These are phyloP conservation scores for Aptenodytes forsteri DNA, from an alignment of 2,113 vertebrate genomes.

Conservation along the genomic window DNA sequence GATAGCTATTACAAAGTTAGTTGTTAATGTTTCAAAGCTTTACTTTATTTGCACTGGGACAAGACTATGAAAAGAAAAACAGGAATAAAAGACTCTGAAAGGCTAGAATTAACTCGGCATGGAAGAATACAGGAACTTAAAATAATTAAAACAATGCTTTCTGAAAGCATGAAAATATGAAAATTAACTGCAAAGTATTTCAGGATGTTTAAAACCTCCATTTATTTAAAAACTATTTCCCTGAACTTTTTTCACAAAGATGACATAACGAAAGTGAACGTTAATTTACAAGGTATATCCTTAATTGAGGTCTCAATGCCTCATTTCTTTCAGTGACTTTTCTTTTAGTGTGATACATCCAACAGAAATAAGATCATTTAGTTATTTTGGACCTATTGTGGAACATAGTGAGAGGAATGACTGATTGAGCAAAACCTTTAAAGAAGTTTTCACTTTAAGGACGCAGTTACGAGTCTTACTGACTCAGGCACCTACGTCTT, in stretches of 20 bases:
- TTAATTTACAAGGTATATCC: background rate
- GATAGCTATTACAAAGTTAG: background rate
- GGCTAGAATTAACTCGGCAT: background rate
- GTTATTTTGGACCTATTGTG: fast-evolving
- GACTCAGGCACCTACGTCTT: no score
- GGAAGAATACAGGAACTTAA: background rate
- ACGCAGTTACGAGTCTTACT: background rate
- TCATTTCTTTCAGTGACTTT: background rate
- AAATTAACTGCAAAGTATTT: background rate
- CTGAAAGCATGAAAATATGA: background rate
- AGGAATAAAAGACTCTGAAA: background rate
- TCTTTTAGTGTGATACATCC: background rate
- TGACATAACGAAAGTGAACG: background rate
- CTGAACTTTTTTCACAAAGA: background rate
- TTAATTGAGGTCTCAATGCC: background rate
- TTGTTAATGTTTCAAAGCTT: background rate
- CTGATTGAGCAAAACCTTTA: background rate
- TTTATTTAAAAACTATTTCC: background rate
- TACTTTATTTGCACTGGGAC: background rate
- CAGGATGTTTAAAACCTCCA: background rate
- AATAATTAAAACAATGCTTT: background rate
- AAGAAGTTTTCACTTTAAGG: background rate
- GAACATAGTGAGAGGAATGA: background rate
- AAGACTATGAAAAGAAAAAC: background rate
- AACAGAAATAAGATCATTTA: background rate